These are phyloP conservation scores for Ivindomyrus marchei DNA, from an alignment of 2,113 vertebrate species.

Conservation along the genomic window DNA sequence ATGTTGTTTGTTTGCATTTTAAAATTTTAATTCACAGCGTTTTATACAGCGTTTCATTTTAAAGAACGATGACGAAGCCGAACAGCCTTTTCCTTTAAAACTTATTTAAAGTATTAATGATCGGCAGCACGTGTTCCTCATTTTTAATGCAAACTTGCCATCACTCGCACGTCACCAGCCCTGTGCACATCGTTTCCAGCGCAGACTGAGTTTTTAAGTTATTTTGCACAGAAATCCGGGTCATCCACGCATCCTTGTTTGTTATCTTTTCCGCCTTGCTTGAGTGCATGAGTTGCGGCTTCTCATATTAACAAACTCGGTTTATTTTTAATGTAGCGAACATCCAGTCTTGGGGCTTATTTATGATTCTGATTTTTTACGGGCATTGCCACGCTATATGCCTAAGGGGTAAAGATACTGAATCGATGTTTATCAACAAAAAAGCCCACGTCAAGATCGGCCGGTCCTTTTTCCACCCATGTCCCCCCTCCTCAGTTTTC, in stretches of 20 bases:
- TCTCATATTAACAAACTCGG: background rate
- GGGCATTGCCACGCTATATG: background rate
- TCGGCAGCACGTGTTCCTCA: background rate
- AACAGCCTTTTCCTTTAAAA: background rate
- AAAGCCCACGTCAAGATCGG: conserved; percentile 49
- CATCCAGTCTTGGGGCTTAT: background rate
- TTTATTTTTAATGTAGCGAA: background rate
- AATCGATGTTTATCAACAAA: conserved; percentile 30
- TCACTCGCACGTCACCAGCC: background rate
- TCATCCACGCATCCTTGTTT: background rate
- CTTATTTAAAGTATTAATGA: background rate
- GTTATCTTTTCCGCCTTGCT: background rate
- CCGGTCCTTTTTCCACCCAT: conserved; percentile 32
- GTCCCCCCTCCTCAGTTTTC: conserved; percentile 27
- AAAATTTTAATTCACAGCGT: background rate
- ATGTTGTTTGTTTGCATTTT: background rate
- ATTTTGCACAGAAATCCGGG: background rate
- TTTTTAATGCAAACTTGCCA: conserved; percentile 3
- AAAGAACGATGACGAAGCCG: background rate
- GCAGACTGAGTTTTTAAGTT: background rate
- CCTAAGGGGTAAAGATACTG: background rate
- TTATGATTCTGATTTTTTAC: background rate
- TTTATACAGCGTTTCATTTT: background rate
- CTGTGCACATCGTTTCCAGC: background rate
- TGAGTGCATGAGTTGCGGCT: background rate